Percentiles rank a stretch among this genome's conserved stretches.
Conservation (phyloP, 2,113 vertebrate species). For the Eolophus roseicapilla region DNA sequence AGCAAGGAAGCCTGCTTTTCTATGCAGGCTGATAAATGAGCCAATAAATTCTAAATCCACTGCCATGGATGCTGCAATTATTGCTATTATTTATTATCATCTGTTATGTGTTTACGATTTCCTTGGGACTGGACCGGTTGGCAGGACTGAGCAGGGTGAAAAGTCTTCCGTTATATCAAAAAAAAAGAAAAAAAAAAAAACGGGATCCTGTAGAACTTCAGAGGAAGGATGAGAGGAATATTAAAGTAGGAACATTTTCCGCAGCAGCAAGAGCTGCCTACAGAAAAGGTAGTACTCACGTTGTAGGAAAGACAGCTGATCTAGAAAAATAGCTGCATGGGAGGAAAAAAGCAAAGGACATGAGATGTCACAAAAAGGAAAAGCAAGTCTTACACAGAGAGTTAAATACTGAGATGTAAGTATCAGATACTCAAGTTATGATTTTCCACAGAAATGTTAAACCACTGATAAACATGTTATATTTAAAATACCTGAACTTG, state of each 20-base stretch:
- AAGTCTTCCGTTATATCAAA: not conserved
- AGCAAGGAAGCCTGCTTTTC: not conserved
- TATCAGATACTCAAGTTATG: not conserved
- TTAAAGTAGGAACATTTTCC: not conserved
- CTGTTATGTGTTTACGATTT: not conserved
- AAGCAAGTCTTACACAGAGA: not conserved
- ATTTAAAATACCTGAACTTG: not conserved
- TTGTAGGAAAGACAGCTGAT: not conserved
- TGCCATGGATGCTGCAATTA: conserved; percentile 15
- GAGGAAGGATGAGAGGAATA: not conserved
- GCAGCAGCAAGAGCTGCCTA: not conserved
- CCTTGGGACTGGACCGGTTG: not conserved
- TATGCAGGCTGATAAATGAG: not conserved
- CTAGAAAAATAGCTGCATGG: not conserved
- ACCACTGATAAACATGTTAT: not conserved
- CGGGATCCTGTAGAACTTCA: not conserved
- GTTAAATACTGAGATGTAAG: not conserved
- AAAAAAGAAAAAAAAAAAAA: not conserved
- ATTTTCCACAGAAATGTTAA: not conserved
- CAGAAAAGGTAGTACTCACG: not conserved
- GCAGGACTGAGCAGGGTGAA: not conserved
- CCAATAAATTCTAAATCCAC: conserved; percentile 5
- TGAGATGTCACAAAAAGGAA: not conserved
- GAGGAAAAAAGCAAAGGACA: not conserved
- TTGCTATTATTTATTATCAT: conserved; percentile 2